Evolutionary conservation across 2,888 invertebrate genomes (phyloP).

Genomic region (Parochlus steinenii): DNA sequence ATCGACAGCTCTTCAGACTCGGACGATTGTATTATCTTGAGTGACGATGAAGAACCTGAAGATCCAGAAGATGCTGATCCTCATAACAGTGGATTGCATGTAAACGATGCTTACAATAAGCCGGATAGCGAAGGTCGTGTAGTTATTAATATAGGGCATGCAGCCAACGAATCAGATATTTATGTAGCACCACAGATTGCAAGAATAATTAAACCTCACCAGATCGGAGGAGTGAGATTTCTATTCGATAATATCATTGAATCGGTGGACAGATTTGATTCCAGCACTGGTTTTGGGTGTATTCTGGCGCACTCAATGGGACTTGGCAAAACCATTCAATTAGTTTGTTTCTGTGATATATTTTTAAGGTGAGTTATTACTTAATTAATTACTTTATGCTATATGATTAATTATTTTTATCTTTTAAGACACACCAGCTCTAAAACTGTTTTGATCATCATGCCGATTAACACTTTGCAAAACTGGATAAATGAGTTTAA

Average conservation of each 20-base stretch:
- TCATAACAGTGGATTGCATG: conserved; percentile 82
- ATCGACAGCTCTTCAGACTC: conserved; percentile 53
- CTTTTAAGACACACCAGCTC: conserved; percentile 78
- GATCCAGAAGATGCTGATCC: conserved; percentile 72
- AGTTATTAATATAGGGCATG: conserved; percentile 84
- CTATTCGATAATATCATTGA: conserved; percentile 95
- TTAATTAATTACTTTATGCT: no score
- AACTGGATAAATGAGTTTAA: conserved; percentile 97
- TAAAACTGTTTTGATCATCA: conserved; percentile 83
- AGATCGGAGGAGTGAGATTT: conserved; percentile 90
- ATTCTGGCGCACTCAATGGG: conserved; percentile 99
- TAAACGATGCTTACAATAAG: conserved; percentile 79
- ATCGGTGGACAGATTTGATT: conserved; percentile 73
- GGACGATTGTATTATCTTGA: conserved; percentile 74
- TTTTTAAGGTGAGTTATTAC: no score
- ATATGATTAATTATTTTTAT: no score
- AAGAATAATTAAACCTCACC: conserved; percentile 86
- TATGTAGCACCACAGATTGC: conserved; percentile 85
- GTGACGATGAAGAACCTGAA: conserved; percentile 65
- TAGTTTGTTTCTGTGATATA: conserved; percentile 91
- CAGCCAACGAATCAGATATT: conserved; percentile 76
- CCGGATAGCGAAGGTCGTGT: conserved; percentile 86
- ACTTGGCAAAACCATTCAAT: conserved; percentile 92
- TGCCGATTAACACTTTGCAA: conserved; percentile 96
- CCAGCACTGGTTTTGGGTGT: conserved; percentile 87